phyloP scores from a whole-genome alignment of 2,888 invertebrate species.

The Agonopterix alstromeriana region DNA sequence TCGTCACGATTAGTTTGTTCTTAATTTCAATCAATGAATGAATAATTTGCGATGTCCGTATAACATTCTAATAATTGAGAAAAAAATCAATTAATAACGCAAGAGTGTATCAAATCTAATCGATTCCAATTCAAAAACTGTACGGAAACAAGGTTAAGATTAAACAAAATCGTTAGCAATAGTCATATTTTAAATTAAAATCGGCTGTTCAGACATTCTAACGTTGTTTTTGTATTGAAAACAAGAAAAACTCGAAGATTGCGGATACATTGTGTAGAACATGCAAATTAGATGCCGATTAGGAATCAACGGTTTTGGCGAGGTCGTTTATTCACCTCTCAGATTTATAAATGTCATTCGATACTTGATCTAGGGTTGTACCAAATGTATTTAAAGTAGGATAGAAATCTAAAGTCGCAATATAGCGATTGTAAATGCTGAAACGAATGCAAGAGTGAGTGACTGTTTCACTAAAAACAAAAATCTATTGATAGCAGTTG shows the following conservation, averaged over 20 bases:
- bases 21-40: no score
- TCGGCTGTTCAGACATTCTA: conserved; percentile 9
- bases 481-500: no score
- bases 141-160: conserved; percentile 1
- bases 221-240: conserved; percentile 32
- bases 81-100: conserved; percentile 17
- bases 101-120: conserved; percentile 18
- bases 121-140: conserved; percentile 4
- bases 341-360: conserved; percentile 7
- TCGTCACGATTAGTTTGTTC: no score
- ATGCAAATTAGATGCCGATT: conserved; percentile 26
- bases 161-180: no score
- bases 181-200: no score
- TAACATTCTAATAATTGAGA: conserved; percentile 2
- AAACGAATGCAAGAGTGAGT: no score
- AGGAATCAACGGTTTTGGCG: conserved; percentile 41
- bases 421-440: no score
- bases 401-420: not conserved
- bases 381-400: not conserved
- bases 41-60: not conserved
- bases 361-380: not conserved
- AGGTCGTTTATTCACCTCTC: conserved; percentile 60
- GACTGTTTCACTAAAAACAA: no score
- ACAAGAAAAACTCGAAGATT: conserved; percentile 50
- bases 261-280: conserved; percentile 41